Conservation (phyloP, 2,888 invertebrate species). For the Pollenia amentaria region DNA sequence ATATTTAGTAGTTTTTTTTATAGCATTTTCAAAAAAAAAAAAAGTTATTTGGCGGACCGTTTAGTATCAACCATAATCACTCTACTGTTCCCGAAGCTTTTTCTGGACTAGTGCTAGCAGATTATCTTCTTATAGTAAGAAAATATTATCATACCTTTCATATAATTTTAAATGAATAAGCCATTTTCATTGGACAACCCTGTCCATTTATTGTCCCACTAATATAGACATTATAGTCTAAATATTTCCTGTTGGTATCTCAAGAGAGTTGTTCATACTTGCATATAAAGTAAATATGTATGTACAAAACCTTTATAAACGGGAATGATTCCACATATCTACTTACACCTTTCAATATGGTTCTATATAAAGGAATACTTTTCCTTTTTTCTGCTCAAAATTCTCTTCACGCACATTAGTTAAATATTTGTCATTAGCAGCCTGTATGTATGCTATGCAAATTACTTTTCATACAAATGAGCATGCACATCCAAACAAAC, state of each 20-base stretch:
- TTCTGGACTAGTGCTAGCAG: too few relatives aligned
- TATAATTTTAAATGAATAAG: background rate
- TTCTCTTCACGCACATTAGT: constrained; percentile 71
- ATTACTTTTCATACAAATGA: constrained; percentile 61
- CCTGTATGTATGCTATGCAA: constrained; percentile 71
- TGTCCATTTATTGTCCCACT: background rate
- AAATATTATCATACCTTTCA: too few relatives aligned
- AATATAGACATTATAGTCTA: constrained; percentile 40
- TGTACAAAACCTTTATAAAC: background rate
- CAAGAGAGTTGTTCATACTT: constrained; percentile 2
- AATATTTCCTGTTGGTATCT: constrained; percentile 25
- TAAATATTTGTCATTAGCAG: constrained; percentile 73
- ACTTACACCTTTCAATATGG: background rate
- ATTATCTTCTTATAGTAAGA: too few relatives aligned
- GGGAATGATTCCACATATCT: background rate
- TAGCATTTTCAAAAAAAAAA: too few relatives aligned
- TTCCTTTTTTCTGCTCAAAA: constrained; percentile 17
- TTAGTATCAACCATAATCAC: too few relatives aligned
- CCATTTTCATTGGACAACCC: background rate
- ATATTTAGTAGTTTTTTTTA: too few relatives aligned
- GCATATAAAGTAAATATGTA: constrained; percentile 1
- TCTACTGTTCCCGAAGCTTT: too few relatives aligned
- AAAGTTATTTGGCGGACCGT: too few relatives aligned
- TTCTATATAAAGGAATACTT: background rate
- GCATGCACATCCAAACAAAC: background rate